Percentiles rank a stretch among this genome's conserved stretches.
These are phyloP conservation scores for Thecophora atra DNA, from an alignment of 2,888 invertebrate species.

Conservation along the genomic window DNA sequence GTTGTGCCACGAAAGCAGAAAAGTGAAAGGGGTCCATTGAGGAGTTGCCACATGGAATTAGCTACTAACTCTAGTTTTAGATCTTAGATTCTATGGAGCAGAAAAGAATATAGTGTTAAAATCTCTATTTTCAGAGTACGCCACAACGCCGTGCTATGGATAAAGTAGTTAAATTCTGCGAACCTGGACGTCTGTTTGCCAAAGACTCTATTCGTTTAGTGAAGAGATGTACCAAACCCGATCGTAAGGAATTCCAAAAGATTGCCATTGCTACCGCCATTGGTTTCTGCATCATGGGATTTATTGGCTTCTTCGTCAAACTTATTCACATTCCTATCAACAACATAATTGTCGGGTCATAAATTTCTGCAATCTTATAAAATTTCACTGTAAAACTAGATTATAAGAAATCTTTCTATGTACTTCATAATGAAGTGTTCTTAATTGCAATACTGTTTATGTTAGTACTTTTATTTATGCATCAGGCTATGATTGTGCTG, in stretches of 20 bases:
- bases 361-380: constrained; percentile 52
- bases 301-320: constrained; percentile 99
- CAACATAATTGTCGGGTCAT: constrained; percentile 91
- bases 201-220: constrained; percentile 98
- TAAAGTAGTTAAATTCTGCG: constrained; percentile 93
- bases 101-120: too few species aligned
- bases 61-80: too few species aligned
- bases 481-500: too few species aligned
- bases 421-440: constrained; percentile 32
- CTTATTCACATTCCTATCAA: constrained; percentile 99
- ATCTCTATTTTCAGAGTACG: too few species aligned
- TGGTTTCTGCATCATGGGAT: constrained; percentile 99
- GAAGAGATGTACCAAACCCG: constrained; percentile 99
- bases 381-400: constrained; percentile 20
- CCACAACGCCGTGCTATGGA: constrained; percentile 78
- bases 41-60: too few species aligned
- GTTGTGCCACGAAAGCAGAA: too few species aligned
- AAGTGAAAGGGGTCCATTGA: too few species aligned
- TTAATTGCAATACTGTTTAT: constrained; percentile 19
- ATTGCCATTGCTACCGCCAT: constrained; percentile 99
- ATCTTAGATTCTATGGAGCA: too few species aligned
- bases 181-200: constrained; percentile 95
- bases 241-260: constrained; percentile 99
- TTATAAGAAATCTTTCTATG: constrained; percentile 28
- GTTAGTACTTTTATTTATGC: background rate